phyloP scores from a whole-genome alignment of 2,888 invertebrate genomes.

The Catotricha subobsoleta region DNA sequence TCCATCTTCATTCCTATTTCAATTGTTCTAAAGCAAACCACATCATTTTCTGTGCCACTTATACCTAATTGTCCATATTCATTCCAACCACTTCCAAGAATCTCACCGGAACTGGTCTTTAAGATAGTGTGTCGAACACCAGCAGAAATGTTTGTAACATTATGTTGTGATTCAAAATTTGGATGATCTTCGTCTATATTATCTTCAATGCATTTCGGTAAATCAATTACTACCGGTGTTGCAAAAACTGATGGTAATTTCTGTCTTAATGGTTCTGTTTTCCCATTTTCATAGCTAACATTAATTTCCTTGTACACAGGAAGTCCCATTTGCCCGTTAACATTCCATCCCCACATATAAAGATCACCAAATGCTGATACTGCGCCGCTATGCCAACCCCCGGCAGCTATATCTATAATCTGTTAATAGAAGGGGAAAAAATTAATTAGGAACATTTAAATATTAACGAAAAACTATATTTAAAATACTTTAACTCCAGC shows the following conservation, averaged over 20 bases:
- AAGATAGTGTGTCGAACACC: slow-evolving; percentile 61
- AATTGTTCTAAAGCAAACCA: slow-evolving; percentile 18
- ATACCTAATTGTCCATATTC: slow-evolving; percentile 61
- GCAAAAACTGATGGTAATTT: slow-evolving; percentile 22
- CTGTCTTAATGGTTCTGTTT: slow-evolving; percentile 11
- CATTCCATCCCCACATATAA: slow-evolving; percentile 86
- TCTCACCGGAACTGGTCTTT: slow-evolving; percentile 42
- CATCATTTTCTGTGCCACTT: slow-evolving; percentile 16
- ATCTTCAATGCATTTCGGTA: slow-evolving; percentile 19
- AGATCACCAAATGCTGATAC: slow-evolving; percentile 63
- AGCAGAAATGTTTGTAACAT: slow-evolving; percentile 40
- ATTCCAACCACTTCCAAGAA: slow-evolving; percentile 68
- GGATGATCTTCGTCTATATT: slow-evolving; percentile 9
- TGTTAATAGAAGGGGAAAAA: slow-evolving; percentile 10
- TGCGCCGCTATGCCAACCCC: slow-evolving; percentile 76
- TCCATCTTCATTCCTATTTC: slow-evolving; percentile 12
- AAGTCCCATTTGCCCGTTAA: slow-evolving; percentile 67
- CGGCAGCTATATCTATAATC: slow-evolving; percentile 51
- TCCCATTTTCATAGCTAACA: slow-evolving; percentile 3
- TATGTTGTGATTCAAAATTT: slow-evolving; percentile 19
- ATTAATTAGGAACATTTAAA: not conserved
- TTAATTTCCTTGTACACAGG: slow-evolving; percentile 22
- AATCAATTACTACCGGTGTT: slow-evolving; percentile 23
- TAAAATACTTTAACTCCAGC: slow-evolving; percentile 50
- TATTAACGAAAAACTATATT: not conserved